Conservation (phyloP, 2,888 invertebrate species). For the Rhagium mordax region DNA sequence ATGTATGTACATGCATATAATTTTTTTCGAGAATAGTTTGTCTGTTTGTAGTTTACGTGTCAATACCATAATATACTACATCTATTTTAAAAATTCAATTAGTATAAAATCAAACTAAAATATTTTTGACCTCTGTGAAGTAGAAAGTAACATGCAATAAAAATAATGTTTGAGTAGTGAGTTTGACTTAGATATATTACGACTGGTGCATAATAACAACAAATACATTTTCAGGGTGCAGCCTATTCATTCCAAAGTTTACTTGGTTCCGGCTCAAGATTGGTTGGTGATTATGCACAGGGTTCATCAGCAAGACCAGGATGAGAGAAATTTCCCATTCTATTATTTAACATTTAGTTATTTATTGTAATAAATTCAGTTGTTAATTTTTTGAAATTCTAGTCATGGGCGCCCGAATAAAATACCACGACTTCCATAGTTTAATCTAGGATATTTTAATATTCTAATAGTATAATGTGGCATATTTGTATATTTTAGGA, state of each 20-base stretch:
- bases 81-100: background rate
- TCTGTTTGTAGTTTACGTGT: no score
- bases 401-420: conserved; percentile 21
- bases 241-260: conserved; percentile 81
- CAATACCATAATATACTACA: no score
- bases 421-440: background rate
- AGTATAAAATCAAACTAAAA: background rate
- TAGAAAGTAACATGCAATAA: background rate
- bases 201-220: background rate
- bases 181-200: background rate
- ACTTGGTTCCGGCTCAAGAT: conserved; percentile 74
- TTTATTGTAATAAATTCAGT: conserved; percentile 26
- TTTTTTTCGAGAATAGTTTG: no score
- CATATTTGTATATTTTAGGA: background rate
- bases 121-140: background rate
- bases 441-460: conserved; percentile 8
- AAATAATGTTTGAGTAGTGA: background rate
- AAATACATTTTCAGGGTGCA: conserved; percentile 75
- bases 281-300: conserved; percentile 67
- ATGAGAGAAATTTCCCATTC: conserved; percentile 13
- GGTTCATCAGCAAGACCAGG: conserved; percentile 49
- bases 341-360: conserved; percentile 21
- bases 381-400: conserved; percentile 12
- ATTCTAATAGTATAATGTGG: background rate
- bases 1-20: no score